Percentiles rank a stretch among this genome's conserved stretches.
Evolutionary conservation across 2,888 invertebrate species (phyloP).

Genomic region (Acronicta leporina): DNA sequence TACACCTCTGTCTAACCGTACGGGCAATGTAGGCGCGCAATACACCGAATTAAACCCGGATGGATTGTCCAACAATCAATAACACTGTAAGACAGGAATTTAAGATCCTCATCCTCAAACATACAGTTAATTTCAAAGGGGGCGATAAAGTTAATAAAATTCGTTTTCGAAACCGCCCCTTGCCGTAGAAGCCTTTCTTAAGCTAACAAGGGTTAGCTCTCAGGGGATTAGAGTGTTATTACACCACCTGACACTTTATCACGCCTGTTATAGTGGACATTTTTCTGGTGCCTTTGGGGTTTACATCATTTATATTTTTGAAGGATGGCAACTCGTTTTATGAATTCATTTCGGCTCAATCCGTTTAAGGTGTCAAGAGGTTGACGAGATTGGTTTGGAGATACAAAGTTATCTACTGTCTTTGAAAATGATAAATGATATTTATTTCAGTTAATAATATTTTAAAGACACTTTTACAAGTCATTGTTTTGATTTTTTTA

Average conservation of each 20-base stretch:
- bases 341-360: not conserved
- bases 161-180: not conserved
- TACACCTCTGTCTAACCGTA: no score
- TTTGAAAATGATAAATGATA: no score
- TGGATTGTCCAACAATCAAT: no score
- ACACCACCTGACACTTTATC: conserved; percentile 13
- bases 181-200: conserved; percentile 9
- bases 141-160: conserved; percentile 6
- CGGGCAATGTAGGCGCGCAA: no score
- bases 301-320: conserved; percentile 1
- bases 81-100: no score
- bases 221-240: conserved; percentile 6
- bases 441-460: no score
- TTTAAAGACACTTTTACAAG: no score
- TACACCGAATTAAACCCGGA: no score
- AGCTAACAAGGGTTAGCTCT: conserved; percentile 22
- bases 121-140: not conserved
- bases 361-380: not conserved
- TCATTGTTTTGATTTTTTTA: no score
- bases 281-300: conserved; percentile 3
- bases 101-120: no score
- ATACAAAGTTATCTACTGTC: no score
- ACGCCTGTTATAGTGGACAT: not conserved
- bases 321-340: not conserved
- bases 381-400: no score